Evolutionary conservation across 2,797 vertebrate genomes (phyloP).

Genomic region (Danio albolineatus): DNA sequence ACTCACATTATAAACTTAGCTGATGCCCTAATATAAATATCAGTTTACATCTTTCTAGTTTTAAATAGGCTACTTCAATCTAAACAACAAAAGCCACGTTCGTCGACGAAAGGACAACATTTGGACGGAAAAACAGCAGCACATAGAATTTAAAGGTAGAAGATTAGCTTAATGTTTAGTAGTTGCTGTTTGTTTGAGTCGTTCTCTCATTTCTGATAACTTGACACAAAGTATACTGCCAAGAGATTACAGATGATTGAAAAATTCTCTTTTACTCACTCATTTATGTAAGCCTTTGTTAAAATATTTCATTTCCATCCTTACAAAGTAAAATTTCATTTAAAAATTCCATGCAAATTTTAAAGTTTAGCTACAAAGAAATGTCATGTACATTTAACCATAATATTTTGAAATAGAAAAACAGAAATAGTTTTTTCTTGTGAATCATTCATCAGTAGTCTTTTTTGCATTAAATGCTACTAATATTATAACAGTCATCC

Average conservation of each 20-base stretch:
- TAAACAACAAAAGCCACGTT: not conserved
- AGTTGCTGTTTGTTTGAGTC: not conserved
- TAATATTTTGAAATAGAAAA: too few relatives aligned
- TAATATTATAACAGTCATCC: not conserved
- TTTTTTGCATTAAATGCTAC: too few relatives aligned
- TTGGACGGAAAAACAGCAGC: not conserved
- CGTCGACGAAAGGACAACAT: not conserved
- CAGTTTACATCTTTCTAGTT: not conserved
- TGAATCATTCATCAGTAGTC: too few relatives aligned
- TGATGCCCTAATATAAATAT: not conserved
- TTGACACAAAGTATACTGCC: not conserved
- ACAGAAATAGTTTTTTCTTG: too few relatives aligned
- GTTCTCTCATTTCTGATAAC: not conserved
- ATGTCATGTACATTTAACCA: too few relatives aligned
- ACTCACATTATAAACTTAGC: not conserved
- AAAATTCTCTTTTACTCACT: not conserved
- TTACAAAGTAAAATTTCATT: not conserved
- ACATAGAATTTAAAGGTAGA: not conserved
- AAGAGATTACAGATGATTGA: not conserved
- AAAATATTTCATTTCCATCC: not conserved
- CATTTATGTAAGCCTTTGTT: not conserved
- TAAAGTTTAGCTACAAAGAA: too few relatives aligned
- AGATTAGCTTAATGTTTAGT: not conserved
- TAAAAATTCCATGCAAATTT: too few relatives aligned
- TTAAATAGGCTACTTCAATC: conserved; percentile 5